phyloP scores from a whole-genome alignment of 2,888 invertebrate species.

The Bombylius discolor region DNA sequence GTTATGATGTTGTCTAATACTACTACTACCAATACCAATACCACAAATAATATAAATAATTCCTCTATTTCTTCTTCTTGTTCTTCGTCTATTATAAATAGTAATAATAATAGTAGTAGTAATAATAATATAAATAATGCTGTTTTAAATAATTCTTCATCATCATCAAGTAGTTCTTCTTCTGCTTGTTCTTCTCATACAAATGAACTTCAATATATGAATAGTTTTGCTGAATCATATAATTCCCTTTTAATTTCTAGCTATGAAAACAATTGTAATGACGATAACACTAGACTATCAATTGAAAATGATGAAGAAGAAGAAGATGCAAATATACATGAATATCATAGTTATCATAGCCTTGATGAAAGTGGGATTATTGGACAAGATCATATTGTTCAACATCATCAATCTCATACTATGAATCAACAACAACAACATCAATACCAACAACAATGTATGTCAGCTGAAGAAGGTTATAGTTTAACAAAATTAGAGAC shows the following conservation, averaged over 20 bases:
- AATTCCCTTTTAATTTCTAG: slow-evolving; percentile 26
- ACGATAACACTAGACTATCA: slow-evolving; percentile 4
- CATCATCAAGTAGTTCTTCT: not conserved
- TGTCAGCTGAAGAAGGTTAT: slow-evolving; percentile 29
- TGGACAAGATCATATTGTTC: slow-evolving; percentile 16
- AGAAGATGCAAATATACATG: not conserved
- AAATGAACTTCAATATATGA: slow-evolving; percentile 10
- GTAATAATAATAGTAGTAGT: not conserved
- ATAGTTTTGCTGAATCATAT: slow-evolving; percentile 34
- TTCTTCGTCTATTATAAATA: not conserved
- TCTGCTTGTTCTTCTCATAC: not conserved
- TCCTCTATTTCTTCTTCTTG: no score
- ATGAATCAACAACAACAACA: slow-evolving; percentile 28
- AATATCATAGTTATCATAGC: slow-evolving; percentile 14
- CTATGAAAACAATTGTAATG: slow-evolving; percentile 12
- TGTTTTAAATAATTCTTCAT: not conserved
- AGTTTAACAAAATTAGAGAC: slow-evolving; percentile 34
- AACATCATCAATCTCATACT: slow-evolving; percentile 16
- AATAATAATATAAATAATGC: not conserved
- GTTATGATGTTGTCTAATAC: slow-evolving; percentile 1
- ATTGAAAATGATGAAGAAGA: slow-evolving; percentile 1
- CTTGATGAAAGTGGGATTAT: slow-evolving; percentile 16
- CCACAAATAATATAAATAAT: no score
- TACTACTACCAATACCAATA: not conserved
- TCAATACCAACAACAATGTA: slow-evolving; percentile 29